Base-by-base conservation (phyloP, 53 echinoderm and acorn worm genomes). In the Pentamera pediparva region DNA sequence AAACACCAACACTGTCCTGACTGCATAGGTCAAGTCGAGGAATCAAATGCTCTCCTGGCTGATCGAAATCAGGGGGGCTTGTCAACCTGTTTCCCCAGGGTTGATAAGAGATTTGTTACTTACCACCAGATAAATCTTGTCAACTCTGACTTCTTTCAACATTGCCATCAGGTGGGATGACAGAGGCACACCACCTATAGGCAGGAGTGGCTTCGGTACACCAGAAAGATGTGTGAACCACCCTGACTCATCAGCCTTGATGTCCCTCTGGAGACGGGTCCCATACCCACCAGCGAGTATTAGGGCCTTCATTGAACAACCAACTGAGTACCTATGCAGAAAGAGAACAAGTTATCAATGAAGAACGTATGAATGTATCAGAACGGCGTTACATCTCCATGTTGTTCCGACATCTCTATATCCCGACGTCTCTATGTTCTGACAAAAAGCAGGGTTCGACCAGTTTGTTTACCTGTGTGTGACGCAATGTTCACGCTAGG, bases 261-360 rank as follows among this genome's bases (percentile, higher is more conserved):
- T 48, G 57, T 81, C 92, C 32, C 81, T 41, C 50, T 92, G 92
- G 2, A 92, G 87, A n/a, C 92, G 77, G 21, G 92, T 92, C 18
- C 92, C 92, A 50, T 92, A 92, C 7, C 92, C 92, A 50, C 80
- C 92, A 9, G 87, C 92, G 10, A 92, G 52, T 32, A 92, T 87
- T 22, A 92, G 81, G 20, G 81, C 78, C 75, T 77, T 87, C 92
- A 92, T 92, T 17, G 15, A 4, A 21, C 12, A 3, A 25, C 9
- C 1, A 56, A 45, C 47, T 6, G 30, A n/a, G n/a, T n/a, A n/a
- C n/a, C n/a, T n/a, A n/a, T n/a, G n/a, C n/a, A n/a, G n/a, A n/a
- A n/a, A n/a, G n/a, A n/a, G n/a, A n/a, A n/a, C n/a, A n/a, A n/a
- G n/a, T n/a, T n/a, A n/a, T n/a, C n/a, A n/a, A n/a, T n/a, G n/a